These are phyloP conservation scores for Discoglossus pictus DNA, from an alignment of 2,797 vertebrate species.

Conservation along the genomic window DNA sequence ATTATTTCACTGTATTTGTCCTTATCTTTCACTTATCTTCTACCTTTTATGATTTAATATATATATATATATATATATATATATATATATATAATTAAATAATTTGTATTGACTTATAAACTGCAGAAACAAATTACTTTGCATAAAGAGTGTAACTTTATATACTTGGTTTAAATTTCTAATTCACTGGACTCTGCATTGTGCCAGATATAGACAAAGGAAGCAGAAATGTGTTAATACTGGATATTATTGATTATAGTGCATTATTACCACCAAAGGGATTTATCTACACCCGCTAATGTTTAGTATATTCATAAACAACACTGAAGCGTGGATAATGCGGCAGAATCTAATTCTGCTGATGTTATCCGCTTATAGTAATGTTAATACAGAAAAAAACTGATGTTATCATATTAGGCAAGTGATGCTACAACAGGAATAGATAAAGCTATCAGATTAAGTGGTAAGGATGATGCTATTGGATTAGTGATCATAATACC, in stretches of 20 bases:
- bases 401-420: slow-evolving; percentile 13
- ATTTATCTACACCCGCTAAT: slow-evolving; percentile 5
- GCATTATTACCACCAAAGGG: slow-evolving; percentile 13
- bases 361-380: slow-evolving; percentile 18
- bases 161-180: too few relatives aligned
- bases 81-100: too few relatives aligned
- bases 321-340: slow-evolving; percentile 6
- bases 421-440: slow-evolving; percentile 2
- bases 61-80: too few relatives aligned
- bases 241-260: slow-evolving; percentile 22
- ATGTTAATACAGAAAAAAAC: slow-evolving; percentile 26
- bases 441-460: slow-evolving; percentile 28
- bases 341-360: slow-evolving; percentile 28
- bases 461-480: slow-evolving; percentile 8
- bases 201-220: too few relatives aligned
- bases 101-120: too few relatives aligned
- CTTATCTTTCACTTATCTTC: too few relatives aligned
- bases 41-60: too few relatives aligned
- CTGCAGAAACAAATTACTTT: too few relatives aligned
- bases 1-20: too few relatives aligned
- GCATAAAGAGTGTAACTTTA: too few relatives aligned
- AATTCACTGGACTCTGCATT: too few relatives aligned
- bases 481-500: too few relatives aligned
- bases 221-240: not conserved
- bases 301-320: slow-evolving; percentile 26